phyloP scores from a whole-genome alignment of 2,113 vertebrate genomes.

The Epinephelus cyanopodus region DNA sequence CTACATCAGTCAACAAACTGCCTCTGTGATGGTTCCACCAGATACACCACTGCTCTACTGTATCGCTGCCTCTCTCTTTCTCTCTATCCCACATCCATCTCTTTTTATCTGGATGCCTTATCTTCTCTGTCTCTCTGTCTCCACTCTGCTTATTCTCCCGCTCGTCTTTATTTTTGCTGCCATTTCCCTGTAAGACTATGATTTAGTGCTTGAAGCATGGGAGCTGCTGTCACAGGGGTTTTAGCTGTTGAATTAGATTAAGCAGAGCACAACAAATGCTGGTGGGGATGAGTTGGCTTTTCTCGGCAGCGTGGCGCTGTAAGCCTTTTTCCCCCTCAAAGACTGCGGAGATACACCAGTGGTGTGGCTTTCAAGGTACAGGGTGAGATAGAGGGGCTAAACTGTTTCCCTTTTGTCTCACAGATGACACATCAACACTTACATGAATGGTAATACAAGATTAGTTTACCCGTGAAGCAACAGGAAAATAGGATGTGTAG shows the following conservation, averaged over 20 bases:
- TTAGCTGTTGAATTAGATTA: conserved; percentile 78
- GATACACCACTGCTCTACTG: conserved; percentile 33
- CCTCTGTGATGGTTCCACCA: conserved; percentile 65
- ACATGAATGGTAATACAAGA: conserved; percentile 51
- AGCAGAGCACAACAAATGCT: conserved; percentile 77
- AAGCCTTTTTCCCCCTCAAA: conserved; percentile 71
- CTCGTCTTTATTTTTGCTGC: conserved; percentile 27
- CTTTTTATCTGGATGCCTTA: conserved; percentile 53
- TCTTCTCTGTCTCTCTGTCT: conserved; percentile 38
- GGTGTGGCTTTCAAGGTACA: conserved; percentile 72
- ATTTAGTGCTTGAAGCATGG: conserved; percentile 67
- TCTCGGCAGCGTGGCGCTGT: conserved; percentile 66
- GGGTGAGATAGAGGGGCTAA: conserved; percentile 46
- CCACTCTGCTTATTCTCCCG: conserved; percentile 39
- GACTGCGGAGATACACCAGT: conserved; percentile 46
- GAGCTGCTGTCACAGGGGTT: conserved; percentile 65
- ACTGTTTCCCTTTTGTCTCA: conserved; percentile 60
- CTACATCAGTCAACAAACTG: conserved; percentile 65
- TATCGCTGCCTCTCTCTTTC: conserved; percentile 9
- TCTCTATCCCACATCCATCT: conserved; percentile 41
- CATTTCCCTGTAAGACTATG: conserved; percentile 47
- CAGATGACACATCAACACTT: conserved; percentile 61
- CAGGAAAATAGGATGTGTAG: conserved; percentile 35
- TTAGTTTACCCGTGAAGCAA: conserved; percentile 52
- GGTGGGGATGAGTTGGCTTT: conserved; percentile 76